Base-by-base conservation (phyloP, 2,888 invertebrate species). In the Mamestra brassicae region DNA sequence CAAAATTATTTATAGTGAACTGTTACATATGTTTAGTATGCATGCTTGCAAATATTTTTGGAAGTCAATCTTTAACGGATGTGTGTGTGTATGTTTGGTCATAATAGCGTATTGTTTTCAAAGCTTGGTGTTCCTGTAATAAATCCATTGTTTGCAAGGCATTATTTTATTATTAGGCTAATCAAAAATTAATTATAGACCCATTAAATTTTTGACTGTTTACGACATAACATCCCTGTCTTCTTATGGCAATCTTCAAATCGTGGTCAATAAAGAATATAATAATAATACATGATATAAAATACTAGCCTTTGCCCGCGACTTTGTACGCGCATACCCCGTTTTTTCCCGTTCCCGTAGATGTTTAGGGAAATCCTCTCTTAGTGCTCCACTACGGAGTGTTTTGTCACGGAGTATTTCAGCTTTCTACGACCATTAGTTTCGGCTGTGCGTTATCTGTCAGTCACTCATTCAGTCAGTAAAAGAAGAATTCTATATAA, bases 101-200 rank as follows among this genome's bases (percentile, higher is more conserved):
- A 70, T 75, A 82, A 82, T 74, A 70, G 47, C 52, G 62, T 67
- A 74, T 80, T 87, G 79, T 82, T 81, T 64, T 83, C 38, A 81
- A 77, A 66, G 77, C 34, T 55, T 15, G 0, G 17, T 10, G 72
- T 76, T 85, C 85, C 74, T 78, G 71, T 67, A 52, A 71, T 67
- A 50, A 62, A 57, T 57, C 64, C 38, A 57, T 83, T 81, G 63
- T 78, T 11, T 26, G 55, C 34, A 26, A n/a, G 0, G n/a, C 15
- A 58, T 26, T 45, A 45, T 71, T 71, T 26, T 17, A 58, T 26
- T 15, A 58, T 47, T 34, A 15, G 5, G 34, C 17, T 45, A 45
- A 11, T 67, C 11, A 34, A 50, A 45, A 5, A 0, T 2, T 15
- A n/a, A 71, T 15, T 52, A 34, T 15, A 26, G 8, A 26, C 10